Conservation (phyloP, 2,888 invertebrate genomes). For the Erebia epiphron region DNA sequence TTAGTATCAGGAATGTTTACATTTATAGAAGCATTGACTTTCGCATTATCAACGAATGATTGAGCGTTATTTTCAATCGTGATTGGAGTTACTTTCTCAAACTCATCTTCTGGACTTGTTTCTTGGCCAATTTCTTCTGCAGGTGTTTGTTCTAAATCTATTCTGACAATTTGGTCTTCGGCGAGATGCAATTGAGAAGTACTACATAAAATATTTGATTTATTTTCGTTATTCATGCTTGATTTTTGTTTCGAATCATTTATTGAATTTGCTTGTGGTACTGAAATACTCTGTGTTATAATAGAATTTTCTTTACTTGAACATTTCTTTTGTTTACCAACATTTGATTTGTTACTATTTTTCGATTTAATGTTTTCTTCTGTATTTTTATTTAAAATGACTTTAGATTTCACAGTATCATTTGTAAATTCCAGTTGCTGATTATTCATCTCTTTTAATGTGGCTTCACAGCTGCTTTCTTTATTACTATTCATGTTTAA, state of each 20-base stretch:
- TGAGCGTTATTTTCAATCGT: constrained; percentile 24
- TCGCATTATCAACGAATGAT: constrained; percentile 37
- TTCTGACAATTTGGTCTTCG: not conserved
- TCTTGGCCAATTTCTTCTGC: not conserved
- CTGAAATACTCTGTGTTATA: not conserved
- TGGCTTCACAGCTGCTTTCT: not conserved
- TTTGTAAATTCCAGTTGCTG: not conserved
- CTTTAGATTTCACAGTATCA: not conserved
- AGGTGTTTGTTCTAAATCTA: not conserved
- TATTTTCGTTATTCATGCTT: not conserved
- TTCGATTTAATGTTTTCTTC: not conserved
- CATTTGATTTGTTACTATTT: not conserved
- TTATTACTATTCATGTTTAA: not conserved
- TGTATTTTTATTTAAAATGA: not conserved
- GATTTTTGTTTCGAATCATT: not conserved
- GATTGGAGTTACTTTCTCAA: constrained; percentile 18
- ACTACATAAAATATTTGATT: not conserved
- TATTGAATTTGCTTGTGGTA: not conserved
- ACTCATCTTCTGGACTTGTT: constrained; percentile 18
- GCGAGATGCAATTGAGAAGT: not conserved
- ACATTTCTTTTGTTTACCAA: not conserved
- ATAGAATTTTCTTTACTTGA: not conserved
- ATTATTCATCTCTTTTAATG: not conserved
- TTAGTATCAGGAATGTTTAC: constrained; percentile 40
- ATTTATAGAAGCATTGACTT: constrained; percentile 36